These are phyloP conservation scores for Rhipidura dahli DNA, from an alignment of 2,113 vertebrate genomes.

Conservation along the genomic window DNA sequence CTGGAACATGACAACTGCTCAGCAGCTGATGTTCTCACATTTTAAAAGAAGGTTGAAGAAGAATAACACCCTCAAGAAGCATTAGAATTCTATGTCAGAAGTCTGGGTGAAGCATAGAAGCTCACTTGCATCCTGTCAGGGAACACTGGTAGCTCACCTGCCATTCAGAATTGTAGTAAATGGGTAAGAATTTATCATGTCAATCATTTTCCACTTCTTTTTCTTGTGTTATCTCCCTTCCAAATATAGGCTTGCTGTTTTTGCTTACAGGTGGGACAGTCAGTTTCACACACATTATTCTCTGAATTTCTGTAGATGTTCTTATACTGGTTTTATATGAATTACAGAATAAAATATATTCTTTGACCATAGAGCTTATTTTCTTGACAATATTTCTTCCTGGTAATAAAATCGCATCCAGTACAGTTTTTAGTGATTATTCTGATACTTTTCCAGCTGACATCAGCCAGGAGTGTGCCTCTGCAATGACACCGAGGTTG, in stretches of 20 bases:
- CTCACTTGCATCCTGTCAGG: not conserved
- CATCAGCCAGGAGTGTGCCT: not conserved
- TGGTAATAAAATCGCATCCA: not conserved
- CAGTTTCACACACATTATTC: not conserved
- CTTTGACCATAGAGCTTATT: not conserved
- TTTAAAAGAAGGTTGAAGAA: not conserved
- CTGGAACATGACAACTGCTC: not conserved
- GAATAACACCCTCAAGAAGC: not conserved
- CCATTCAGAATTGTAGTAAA: not conserved
- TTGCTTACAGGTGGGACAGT: not conserved
- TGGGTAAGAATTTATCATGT: rapidly evolving
- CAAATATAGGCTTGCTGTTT: not conserved
- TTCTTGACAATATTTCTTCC: not conserved
- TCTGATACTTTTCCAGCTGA: not conserved
- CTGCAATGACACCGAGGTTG: not conserved
- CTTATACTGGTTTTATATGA: not conserved
- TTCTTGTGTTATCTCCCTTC: not conserved
- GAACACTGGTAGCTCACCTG: not conserved
- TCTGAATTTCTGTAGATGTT: not conserved
- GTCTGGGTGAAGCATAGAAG: not conserved
- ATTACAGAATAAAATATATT: not conserved
- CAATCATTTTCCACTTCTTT: not conserved
- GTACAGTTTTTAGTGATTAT: not conserved
- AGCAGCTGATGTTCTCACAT: not conserved
- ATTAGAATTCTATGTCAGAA: not conserved